These are phyloP conservation scores for Istiophorus platypterus DNA, from an alignment of 2,113 vertebrate genomes.

Conservation along the genomic window DNA sequence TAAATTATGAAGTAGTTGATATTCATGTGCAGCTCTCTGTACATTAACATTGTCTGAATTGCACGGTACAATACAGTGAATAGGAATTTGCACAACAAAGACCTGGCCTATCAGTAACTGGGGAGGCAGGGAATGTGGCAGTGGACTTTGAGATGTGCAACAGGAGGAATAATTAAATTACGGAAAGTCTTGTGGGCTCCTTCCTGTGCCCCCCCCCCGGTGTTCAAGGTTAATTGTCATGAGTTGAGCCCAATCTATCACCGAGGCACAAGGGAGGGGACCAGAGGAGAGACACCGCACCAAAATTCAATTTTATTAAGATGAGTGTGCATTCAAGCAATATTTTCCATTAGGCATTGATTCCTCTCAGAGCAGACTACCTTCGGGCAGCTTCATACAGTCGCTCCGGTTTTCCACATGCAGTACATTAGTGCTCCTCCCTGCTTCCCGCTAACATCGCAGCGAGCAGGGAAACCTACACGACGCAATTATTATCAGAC, in stretches of 20 bases:
- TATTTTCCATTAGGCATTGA: conserved; percentile 65
- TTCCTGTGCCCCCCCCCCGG: conserved; percentile 29
- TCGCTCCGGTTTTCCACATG: conserved; percentile 39
- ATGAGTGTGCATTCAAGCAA: conserved; percentile 66
- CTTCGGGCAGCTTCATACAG: conserved; percentile 45
- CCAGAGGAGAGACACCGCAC: conserved; percentile 23
- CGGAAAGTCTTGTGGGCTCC: conserved; percentile 45
- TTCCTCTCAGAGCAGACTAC: conserved; percentile 37
- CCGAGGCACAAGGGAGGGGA: conserved; percentile 36
- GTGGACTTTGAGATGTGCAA: conserved; percentile 47
- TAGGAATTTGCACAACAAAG: conserved; percentile 62
- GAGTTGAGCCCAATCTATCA: conserved; percentile 48
- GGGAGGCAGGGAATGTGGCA: conserved; percentile 27
- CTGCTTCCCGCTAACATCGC: conserved; percentile 51
- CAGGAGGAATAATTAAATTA: conserved; percentile 70
- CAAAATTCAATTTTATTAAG: conserved; percentile 55
- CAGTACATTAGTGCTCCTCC: conserved; percentile 25
- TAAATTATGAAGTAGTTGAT: conserved; percentile 12
- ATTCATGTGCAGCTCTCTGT: conserved; percentile 18
- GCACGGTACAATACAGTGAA: conserved; percentile 12
- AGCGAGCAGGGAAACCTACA: conserved; percentile 63
- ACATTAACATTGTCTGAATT: conserved; percentile 21
- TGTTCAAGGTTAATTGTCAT: conserved; percentile 67
- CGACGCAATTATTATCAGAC: conserved; percentile 48
- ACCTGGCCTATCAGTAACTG: conserved; percentile 17